Evolutionary conservation across 1,140 invertebrate genomes (phyloP).

Genomic region (Cotesia typhae): DNA sequence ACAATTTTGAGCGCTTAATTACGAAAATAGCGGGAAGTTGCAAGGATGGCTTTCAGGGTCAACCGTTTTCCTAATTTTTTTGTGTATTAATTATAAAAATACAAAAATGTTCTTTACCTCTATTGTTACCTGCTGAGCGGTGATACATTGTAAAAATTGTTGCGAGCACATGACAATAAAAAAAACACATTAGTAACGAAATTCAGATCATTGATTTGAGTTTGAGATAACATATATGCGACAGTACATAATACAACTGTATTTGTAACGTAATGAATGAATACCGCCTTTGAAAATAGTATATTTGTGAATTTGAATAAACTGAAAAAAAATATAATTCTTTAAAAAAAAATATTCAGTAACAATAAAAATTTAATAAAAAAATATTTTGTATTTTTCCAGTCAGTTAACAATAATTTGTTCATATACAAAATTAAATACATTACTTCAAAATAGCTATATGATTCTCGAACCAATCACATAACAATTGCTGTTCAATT

Average conservation of each 20-base stretch:
- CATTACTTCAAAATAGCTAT: slow-evolving; percentile 3
- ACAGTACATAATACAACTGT: slow-evolving; percentile 3
- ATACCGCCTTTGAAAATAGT: neutral
- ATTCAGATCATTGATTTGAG: neutral
- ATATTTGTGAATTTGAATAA: neutral
- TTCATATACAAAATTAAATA: neutral
- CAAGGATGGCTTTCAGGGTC: too few species aligned
- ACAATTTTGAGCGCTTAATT: too few species aligned
- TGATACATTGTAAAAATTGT: slow-evolving; percentile 5
- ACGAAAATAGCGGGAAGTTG: too few species aligned
- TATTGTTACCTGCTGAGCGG: neutral
- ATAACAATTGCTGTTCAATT: neutral
- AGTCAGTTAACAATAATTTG: neutral
- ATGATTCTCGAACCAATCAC: neutral
- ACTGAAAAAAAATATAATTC: neutral
- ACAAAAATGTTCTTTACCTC: neutral
- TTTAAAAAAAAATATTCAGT: neutral
- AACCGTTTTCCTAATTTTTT: neutral
- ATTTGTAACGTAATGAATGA: slow-evolving; percentile 4
- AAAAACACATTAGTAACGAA: slow-evolving; percentile 7
- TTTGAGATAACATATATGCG: neutral
- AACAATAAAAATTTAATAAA: neutral
- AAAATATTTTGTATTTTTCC: neutral
- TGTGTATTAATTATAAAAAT: neutral
- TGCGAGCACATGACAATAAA: neutral